A percentile compares a stretch with the other conserved stretches of the same genome.
phyloP scores from a whole-genome alignment of 2,113 vertebrate genomes.

The Odontophorus gujanensis region DNA sequence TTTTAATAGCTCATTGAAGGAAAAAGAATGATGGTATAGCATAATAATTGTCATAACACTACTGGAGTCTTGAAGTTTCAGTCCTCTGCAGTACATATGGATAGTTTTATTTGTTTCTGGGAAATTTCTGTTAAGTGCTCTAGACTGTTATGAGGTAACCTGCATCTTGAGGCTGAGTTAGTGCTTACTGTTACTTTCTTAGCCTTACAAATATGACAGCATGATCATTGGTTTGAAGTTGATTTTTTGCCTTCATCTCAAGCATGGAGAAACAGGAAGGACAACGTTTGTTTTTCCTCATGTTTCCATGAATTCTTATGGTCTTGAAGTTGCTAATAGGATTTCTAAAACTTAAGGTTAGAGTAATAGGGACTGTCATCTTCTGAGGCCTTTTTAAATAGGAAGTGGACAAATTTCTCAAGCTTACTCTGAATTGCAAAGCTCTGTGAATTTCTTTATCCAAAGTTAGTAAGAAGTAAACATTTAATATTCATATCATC shows the following conservation, averaged over 20 bases:
- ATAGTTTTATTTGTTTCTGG: conserved; percentile 12
- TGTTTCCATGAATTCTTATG: not conserved
- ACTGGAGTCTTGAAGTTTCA: not conserved
- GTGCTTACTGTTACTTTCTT: not conserved
- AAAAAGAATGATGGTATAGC: not conserved
- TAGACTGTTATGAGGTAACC: not conserved
- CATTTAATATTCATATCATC: not conserved
- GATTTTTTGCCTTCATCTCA: not conserved
- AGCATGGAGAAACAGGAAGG: not conserved
- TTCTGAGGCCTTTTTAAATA: not conserved
- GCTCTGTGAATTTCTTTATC: not conserved
- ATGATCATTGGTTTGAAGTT: not conserved
- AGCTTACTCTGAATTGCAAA: not conserved
- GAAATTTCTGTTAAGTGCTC: not conserved
- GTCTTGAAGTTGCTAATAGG: not conserved
- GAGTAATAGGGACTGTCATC: not conserved
- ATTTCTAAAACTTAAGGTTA: not conserved
- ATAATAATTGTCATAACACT: not conserved
- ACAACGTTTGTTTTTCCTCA: not conserved
- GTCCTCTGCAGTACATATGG: conserved; percentile 37
- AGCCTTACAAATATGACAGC: fast-evolving
- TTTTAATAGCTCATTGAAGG: not conserved
- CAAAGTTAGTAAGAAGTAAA: not conserved
- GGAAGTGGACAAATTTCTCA: not conserved
- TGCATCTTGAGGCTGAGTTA: not conserved